phyloP scores from a whole-genome alignment of 2,888 invertebrate genomes.

The Tetragnatha montana region DNA sequence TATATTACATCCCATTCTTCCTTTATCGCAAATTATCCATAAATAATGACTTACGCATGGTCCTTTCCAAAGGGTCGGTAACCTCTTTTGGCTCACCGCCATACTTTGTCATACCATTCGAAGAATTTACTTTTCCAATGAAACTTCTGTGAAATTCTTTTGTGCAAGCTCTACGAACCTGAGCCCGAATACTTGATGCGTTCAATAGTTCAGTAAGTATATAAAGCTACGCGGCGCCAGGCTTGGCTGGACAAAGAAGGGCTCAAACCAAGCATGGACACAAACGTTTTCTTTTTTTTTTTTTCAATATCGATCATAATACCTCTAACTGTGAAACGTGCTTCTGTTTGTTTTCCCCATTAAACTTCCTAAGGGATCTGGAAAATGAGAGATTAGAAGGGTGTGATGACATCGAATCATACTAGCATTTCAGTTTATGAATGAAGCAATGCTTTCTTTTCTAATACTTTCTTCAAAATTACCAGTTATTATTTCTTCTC shows the following conservation, averaged over 20 bases:
- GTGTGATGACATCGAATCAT: too few species aligned
- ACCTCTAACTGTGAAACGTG: background rate
- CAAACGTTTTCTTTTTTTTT: too few species aligned
- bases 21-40: background rate
- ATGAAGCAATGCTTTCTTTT: too few species aligned
- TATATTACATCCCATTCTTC: background rate
- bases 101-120: background rate
- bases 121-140: background rate
- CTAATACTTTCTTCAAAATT: too few species aligned
- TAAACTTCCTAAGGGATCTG: too few species aligned
- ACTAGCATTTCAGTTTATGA: too few species aligned
- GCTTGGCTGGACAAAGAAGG: slow-evolving; percentile 21
- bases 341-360: background rate
- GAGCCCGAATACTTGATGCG: background rate
- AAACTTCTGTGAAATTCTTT: background rate
- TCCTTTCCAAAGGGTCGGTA: slow-evolving; percentile 24
- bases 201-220: slow-evolving; percentile 14
- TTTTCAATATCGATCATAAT: background rate
- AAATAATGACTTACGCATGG: background rate
- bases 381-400: too few species aligned
- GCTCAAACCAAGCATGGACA: background rate
- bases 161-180: background rate
- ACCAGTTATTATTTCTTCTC: too few species aligned
- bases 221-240: slow-evolving; percentile 5
- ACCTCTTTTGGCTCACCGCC: slow-evolving; percentile 55